Evolutionary conservation across 2,888 invertebrate genomes (phyloP).

Genomic region (Linyphia triangularis): DNA sequence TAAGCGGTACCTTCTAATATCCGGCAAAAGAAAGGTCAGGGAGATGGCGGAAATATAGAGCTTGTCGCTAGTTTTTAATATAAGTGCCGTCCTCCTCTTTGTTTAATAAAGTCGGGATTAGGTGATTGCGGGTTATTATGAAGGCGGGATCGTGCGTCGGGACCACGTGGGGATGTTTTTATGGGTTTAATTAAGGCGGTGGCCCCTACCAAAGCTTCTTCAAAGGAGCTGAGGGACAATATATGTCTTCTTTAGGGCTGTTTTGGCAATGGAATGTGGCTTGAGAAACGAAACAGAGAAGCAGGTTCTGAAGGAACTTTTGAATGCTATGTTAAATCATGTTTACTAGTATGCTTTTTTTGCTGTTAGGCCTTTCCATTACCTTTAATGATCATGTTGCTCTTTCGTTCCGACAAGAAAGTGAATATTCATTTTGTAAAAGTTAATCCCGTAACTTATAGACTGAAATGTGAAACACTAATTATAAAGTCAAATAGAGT

Average conservation of each 20-base stretch:
- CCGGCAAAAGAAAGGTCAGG: background rate
- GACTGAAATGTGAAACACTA: too few species aligned
- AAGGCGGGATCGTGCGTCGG: background rate
- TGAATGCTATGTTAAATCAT: too few species aligned
- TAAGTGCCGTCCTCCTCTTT: background rate
- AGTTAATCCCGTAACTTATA: too few species aligned
- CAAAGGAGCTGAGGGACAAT: background rate
- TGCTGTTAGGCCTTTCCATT: too few species aligned
- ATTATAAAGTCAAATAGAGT: too few species aligned
- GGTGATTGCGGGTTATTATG: background rate
- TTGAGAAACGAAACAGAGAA: background rate
- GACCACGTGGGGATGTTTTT: conserved; percentile 11
- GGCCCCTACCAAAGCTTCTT: background rate
- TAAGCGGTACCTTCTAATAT: background rate
- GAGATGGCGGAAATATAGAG: background rate
- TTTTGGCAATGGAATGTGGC: background rate
- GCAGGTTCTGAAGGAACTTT: too few species aligned
- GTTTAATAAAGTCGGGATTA: conserved; percentile 36
- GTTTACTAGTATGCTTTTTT: too few species aligned
- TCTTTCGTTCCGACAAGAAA: too few species aligned
- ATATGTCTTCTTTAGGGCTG: background rate
- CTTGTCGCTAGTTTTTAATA: background rate
- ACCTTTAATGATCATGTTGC: too few species aligned
- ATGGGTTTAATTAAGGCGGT: conserved; percentile 28
- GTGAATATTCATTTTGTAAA: too few species aligned